Percentiles rank a stretch among this genome's conserved stretches.
Conservation (phyloP, 2,888 invertebrate species). For the Gymnosoma rotundatum region DNA sequence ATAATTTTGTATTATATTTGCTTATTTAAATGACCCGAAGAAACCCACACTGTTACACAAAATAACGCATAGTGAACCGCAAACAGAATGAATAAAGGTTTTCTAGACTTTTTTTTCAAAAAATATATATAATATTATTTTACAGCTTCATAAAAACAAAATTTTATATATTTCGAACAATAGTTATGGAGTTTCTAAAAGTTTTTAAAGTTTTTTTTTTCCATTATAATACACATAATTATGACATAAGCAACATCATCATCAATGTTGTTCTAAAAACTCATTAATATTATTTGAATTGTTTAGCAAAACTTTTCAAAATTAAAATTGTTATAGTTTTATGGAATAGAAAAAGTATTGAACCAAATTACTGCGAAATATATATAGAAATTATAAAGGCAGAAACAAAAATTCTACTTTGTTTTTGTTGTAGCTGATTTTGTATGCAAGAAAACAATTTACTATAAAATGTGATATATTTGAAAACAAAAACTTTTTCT, state of each 20-base stretch:
- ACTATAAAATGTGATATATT: constrained; percentile 40
- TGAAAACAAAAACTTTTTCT: constrained; percentile 20
- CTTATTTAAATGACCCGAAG: no score
- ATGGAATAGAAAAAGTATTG: neutral
- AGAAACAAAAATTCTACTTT: neutral
- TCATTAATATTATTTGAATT: constrained; percentile 52
- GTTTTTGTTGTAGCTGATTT: neutral
- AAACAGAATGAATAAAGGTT: no score
- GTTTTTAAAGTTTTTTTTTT: neutral
- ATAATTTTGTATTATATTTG: no score
- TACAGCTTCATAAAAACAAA: neutral
- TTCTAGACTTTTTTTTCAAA: no score
- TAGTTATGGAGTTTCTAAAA: constrained; percentile 4
- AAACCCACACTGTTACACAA: no score
- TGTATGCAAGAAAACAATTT: constrained; percentile 57
- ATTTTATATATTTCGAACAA: neutral
- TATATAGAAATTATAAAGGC: neutral
- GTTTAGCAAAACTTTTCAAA: constrained; percentile 43
- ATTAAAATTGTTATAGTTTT: constrained; percentile 50
- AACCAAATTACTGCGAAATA: constrained; percentile 1
- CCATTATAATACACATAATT: neutral
- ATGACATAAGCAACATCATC: constrained; percentile 33
- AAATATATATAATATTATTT: no score
- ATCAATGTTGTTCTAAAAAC: constrained; percentile 21
- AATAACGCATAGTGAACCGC: no score